phyloP scores from a whole-genome alignment of 1,140 invertebrate genomes.

The Eriocheir sinensis region DNA sequence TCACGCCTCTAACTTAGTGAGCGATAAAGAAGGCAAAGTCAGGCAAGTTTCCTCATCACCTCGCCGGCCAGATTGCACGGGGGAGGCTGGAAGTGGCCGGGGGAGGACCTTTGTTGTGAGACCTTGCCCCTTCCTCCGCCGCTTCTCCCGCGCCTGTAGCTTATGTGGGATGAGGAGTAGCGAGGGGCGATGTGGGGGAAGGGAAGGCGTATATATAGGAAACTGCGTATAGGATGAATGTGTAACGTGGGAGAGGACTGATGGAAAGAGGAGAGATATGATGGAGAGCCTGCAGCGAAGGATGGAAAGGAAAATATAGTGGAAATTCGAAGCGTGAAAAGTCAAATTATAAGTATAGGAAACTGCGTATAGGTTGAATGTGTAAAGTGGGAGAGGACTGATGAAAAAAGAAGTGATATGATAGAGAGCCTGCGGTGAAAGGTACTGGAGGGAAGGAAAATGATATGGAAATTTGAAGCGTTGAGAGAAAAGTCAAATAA shows the following conservation, averaged over 20 bases:
- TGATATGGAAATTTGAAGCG: neutral
- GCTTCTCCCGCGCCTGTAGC: neutral
- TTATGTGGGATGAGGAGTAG: neutral
- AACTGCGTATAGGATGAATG: too few species aligned
- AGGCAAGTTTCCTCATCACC: conserved; percentile 42
- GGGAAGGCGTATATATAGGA: too few species aligned
- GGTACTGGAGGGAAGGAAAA: too few species aligned
- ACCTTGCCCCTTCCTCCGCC: neutral
- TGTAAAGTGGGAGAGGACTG: too few species aligned
- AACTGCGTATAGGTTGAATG: too few species aligned
- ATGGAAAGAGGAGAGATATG: too few species aligned
- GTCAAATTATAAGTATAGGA: too few species aligned
- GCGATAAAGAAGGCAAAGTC: conserved; percentile 42
- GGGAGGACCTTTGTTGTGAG: neutral
- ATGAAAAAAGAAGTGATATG: too few species aligned
- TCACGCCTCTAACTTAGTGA: conserved; percentile 54
- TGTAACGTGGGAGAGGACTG: too few species aligned
- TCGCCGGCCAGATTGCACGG: conserved; percentile 10
- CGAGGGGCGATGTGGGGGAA: neutral
- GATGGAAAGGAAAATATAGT: too few species aligned
- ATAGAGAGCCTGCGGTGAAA: too few species aligned
- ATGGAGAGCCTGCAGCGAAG: too few species aligned
- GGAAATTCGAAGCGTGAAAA: neutral
- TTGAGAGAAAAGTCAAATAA: neutral
- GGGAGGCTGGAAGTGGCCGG: neutral